phyloP scores from a whole-genome alignment of 2,113 vertebrate species.

The Rhynchomys soricoides region DNA sequence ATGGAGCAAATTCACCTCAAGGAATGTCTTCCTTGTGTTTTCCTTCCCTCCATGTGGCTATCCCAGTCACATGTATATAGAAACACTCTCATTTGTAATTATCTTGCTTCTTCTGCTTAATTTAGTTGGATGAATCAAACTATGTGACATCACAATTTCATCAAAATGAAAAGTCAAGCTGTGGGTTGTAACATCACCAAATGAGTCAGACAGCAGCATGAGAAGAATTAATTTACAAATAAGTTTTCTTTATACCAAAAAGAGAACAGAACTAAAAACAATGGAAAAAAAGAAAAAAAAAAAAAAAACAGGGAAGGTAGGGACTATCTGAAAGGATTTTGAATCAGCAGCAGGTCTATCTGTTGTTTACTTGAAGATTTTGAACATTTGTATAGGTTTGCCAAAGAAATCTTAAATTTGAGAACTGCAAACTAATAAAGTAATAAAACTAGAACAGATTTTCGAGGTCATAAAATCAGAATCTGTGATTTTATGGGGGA shows the following conservation, averaged over 20 bases:
- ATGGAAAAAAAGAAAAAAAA: not conserved
- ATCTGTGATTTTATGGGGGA: not conserved
- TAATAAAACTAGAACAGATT: slow-evolving; percentile 6
- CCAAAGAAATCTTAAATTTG: slow-evolving; percentile 1
- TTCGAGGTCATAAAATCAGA: not conserved
- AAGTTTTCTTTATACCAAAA: slow-evolving; percentile 67
- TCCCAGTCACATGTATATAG: slow-evolving; percentile 17
- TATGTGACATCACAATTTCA: slow-evolving; percentile 76
- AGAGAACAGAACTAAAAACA: too few relatives aligned
- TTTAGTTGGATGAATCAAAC: slow-evolving; percentile 65
- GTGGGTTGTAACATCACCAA: slow-evolving; percentile 53
- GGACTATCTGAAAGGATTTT: not conserved
- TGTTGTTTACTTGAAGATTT: slow-evolving; percentile 5
- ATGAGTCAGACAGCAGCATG: slow-evolving; percentile 62
- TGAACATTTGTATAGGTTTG: slow-evolving; percentile 27
- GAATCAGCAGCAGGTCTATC: slow-evolving; percentile 13
- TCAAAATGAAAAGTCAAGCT: slow-evolving; percentile 70
- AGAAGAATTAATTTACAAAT: slow-evolving; percentile 41
- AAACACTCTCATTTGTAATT: slow-evolving; percentile 67
- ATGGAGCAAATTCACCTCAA: slow-evolving; percentile 4
- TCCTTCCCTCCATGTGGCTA: slow-evolving; percentile 43
- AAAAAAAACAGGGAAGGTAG: slow-evolving; percentile 24
- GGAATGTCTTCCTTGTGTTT: slow-evolving; percentile 8
- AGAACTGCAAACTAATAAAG: slow-evolving; percentile 47
- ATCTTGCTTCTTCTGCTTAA: slow-evolving; percentile 64